phyloP scores from a whole-genome alignment of 2,797 vertebrate genomes.

The Spondyliosoma cantharus region DNA sequence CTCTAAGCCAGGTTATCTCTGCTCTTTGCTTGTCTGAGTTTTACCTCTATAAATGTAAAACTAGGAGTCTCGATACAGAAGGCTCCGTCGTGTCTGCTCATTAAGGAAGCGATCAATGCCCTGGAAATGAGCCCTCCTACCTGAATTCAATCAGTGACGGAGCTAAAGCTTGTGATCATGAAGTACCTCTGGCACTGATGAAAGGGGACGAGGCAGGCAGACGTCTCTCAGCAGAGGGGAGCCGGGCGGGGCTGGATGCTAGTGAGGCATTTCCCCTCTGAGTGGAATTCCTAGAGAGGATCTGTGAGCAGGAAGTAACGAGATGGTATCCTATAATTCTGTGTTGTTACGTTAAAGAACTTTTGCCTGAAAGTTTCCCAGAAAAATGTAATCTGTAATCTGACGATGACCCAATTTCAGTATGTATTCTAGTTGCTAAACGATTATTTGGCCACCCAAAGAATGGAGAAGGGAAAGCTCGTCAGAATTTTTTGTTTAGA shows the following conservation, averaged over 20 bases:
- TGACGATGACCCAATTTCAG: not conserved
- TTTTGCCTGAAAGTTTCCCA: no score
- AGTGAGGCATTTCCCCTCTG: slow-evolving; percentile 44
- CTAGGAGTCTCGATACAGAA: slow-evolving; percentile 48
- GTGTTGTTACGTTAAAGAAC: not conserved
- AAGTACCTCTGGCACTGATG: slow-evolving; percentile 62
- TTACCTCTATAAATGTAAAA: slow-evolving; percentile 51
- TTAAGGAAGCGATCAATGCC: slow-evolving; percentile 74
- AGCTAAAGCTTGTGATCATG: slow-evolving; percentile 72
- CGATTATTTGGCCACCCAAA: not conserved
- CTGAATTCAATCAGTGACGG: slow-evolving; percentile 76
- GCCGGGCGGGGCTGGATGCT: slow-evolving; percentile 40
- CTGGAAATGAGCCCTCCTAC: slow-evolving; percentile 74
- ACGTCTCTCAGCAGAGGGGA: slow-evolving; percentile 55
- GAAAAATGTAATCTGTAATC: not conserved
- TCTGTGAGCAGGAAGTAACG: slow-evolving; percentile 28
- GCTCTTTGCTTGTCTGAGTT: slow-evolving; percentile 57
- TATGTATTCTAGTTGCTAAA: not conserved
- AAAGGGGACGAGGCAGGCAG: slow-evolving; percentile 65
- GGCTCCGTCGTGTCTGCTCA: slow-evolving; percentile 77
- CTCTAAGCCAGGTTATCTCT: slow-evolving; percentile 55
- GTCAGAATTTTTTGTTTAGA: not conserved
- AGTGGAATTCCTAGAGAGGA: slow-evolving; percentile 55
- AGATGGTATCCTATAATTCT: not conserved
- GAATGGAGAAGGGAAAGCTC: not conserved